phyloP scores from a whole-genome alignment of 2,797 vertebrate genomes.

The Malurus leucopterus region DNA sequence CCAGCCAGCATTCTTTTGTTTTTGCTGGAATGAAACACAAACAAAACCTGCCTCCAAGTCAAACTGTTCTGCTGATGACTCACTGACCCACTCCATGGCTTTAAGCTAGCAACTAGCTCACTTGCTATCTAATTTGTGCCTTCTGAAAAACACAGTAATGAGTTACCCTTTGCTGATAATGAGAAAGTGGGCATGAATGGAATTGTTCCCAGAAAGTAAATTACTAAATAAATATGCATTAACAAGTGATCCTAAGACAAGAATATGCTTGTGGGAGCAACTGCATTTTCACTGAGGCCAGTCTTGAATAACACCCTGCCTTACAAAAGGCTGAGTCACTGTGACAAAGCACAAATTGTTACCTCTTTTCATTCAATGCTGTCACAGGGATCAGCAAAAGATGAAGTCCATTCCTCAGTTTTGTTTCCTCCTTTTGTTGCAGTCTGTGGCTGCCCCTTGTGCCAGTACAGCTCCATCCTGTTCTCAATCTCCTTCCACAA shows the following conservation, averaged over 20 bases:
- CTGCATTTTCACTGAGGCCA: not conserved
- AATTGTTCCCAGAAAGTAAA: constrained; percentile 21
- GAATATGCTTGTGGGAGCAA: not conserved
- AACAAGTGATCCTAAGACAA: not conserved
- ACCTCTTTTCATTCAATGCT: not conserved
- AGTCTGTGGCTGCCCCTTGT: not conserved
- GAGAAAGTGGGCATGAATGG: not conserved
- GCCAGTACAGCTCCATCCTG: accelerated
- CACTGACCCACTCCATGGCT: not conserved
- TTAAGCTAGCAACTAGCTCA: not conserved
- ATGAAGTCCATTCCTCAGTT: not conserved
- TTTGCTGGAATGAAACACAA: not conserved
- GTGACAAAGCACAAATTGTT: constrained; percentile 9
- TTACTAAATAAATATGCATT: constrained; percentile 7
- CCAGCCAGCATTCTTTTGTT: not conserved
- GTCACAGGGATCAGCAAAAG: not conserved
- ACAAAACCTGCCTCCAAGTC: not conserved
- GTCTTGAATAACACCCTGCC: not conserved
- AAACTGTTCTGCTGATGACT: not conserved
- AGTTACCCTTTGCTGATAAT: not conserved
- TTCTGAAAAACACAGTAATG: not conserved
- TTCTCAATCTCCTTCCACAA: not conserved
- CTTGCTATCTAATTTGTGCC: not conserved
- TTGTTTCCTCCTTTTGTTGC: not conserved
- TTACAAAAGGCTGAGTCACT: not conserved